Evolutionary conservation across 2,888 invertebrate genomes (phyloP), one percentile per base, ranked within the genome.

Genomic region (Chelonus formosanus): DNA sequence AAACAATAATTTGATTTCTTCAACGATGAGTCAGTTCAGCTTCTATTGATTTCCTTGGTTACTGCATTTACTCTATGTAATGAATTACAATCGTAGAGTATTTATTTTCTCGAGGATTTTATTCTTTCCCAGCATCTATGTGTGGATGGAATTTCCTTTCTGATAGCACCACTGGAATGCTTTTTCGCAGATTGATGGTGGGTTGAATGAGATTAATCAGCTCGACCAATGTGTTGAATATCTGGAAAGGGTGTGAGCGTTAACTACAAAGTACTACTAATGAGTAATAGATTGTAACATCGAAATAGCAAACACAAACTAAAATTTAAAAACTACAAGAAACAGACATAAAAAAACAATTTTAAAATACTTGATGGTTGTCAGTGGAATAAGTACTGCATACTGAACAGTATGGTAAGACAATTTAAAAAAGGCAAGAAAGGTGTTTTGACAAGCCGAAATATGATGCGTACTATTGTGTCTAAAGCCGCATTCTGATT

Each of bases 231-330:
- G 31, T 45, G 64, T 62, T 67, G 57, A 57, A 60, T 67, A 82
- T 76, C 82, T 83, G 73, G 76, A 81, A 67, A 80, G 75, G 76
- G 76, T 82, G 83, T 83, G 83, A 83, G 83, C 71, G 80, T 83
- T 81, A 83, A 79, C 80, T 78, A 83, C 79, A 76, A 80, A 80
- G 70, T 70, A 69, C 70, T 73, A 70, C 70, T 71, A 73, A 69
- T 63, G 65, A 69, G 63, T 36, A 45, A 58, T 32, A 57, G 56
- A 44, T 50, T 43, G 53, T 54, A 57, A 65, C 63, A 35, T 36
- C 54, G 63, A 5, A 10, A 54, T 40, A 20, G 20, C 45, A 43
- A n/a, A 53, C 45, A 45, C 5, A 54, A 20, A 48, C 6, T 35
- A 8, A 10, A 44, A 53, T 45, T 45, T 44, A n/a, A 7, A 31